These are phyloP conservation scores for Enteromius unitaeniatus DNA, from an alignment of 2,797 vertebrate genomes.

Conservation along the genomic window DNA sequence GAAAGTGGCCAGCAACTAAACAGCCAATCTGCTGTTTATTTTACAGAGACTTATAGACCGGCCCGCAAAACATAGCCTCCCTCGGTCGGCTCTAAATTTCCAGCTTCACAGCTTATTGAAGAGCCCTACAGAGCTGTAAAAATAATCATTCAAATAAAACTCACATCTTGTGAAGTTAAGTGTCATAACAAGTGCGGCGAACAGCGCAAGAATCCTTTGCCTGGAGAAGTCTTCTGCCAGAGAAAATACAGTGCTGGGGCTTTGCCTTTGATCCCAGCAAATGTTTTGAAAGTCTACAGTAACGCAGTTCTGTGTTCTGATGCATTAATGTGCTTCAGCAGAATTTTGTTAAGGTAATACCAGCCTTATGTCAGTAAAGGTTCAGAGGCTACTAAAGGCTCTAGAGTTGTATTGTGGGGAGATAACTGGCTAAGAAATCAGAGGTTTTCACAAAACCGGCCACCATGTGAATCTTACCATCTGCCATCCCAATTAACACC, in stretches of 20 bases:
- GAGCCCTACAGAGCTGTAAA: conserved; percentile 43
- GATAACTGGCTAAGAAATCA: conserved; percentile 4
- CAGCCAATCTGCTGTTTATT: conserved; percentile 50
- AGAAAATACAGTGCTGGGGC: conserved; percentile 34
- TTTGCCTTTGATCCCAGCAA: conserved; percentile 36
- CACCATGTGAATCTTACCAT: conserved; percentile 19
- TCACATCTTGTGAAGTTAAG: conserved; percentile 46
- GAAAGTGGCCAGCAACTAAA: conserved; percentile 44
- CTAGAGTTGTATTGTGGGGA: neutral
- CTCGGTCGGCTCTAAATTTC: conserved; percentile 45
- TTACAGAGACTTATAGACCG: conserved; percentile 44
- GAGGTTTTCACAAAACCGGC: neutral
- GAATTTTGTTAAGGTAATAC: conserved; percentile 16
- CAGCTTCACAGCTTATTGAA: conserved; percentile 49
- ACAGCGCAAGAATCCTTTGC: conserved; percentile 48
- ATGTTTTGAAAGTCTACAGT: conserved; percentile 36
- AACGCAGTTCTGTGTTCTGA: conserved; percentile 26
- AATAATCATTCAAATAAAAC: conserved; percentile 58
- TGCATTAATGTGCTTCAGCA: neutral
- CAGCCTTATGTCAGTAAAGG: conserved; percentile 1
- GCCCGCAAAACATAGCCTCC: conserved; percentile 39
- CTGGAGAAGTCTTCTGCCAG: conserved; percentile 42
- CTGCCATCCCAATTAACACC: conserved; percentile 29
- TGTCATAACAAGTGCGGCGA: conserved; percentile 51
- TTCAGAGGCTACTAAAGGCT: conserved; percentile 28